Evolutionary conservation across 2,888 invertebrate genomes (phyloP), one percentile per base, ranked within the genome.

Genomic region (Idaea aversata): DNA sequence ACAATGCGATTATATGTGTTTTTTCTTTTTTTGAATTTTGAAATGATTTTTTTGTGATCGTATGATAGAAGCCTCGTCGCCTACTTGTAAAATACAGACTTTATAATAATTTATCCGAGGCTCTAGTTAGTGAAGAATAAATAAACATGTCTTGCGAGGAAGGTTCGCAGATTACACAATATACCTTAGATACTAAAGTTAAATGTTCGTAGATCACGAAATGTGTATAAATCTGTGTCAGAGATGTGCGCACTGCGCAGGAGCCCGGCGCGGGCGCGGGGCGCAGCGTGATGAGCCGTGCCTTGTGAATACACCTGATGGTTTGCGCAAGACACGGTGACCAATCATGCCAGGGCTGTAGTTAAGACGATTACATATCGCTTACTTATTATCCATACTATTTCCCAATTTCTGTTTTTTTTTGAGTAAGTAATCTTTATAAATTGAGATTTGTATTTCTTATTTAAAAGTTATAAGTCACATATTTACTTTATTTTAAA

Each of bases 231-330:
- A 58, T 16, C 58, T 58, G 58, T 15, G 58, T 58, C 15, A 58
- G n/a, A 47, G 47, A 47, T 47, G 47, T 47, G 47, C 58, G 58
- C 58, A 7, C 6, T 47, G 47, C 58, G 58, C 58, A 7, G 58
- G 6, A 58, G 6, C 4, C 36, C 5, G 36, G 36, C 36, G 25
- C 25, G 25, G 15, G 57, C 57, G 57, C 57, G 57, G 25, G 58
- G 58, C 58, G 58, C 58, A 15, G n/a, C 58, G 58, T 58, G 58
- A 58, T 58, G 58, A 16, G 58, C 58, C 58, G 58, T 58, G 16
- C 58, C n/a, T 16, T 16, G 13, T 47, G 47, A 47, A 58, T 58
- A 58, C 58, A 58, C 58, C 58, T 58, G 58, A 6, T 15, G 5
- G 6, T 15, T 58, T 58, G 58, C 58, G 58, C 58, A 58, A 58